phyloP scores from a whole-genome alignment of 2,797 vertebrate genomes.

The Centropyge bicolor region DNA sequence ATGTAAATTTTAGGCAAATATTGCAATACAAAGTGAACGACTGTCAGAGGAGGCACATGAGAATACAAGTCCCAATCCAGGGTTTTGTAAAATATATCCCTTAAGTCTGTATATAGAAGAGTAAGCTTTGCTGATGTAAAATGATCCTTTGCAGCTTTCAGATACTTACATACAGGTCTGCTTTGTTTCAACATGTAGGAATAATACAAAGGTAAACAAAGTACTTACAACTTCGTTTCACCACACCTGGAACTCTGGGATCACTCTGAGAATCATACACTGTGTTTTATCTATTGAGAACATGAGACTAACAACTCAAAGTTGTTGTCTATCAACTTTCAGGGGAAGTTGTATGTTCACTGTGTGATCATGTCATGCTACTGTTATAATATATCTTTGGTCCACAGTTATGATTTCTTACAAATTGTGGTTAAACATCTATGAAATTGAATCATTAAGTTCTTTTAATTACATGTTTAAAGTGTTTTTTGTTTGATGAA shows the following conservation, averaged over 20 bases:
- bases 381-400: conserved; percentile 3
- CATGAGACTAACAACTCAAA: background rate
- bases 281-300: conserved; percentile 21
- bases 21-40: conserved; percentile 81
- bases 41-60: conserved; percentile 73
- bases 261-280: conserved; percentile 3
- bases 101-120: conserved; percentile 68
- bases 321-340: conserved; percentile 10
- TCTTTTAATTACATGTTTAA: background rate
- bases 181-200: conserved; percentile 73
- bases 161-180: conserved; percentile 63
- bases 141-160: conserved; percentile 76
- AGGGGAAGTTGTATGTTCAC: conserved; percentile 1
- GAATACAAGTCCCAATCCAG: conserved; percentile 77
- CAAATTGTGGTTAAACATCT: background rate
- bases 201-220: conserved; percentile 67
- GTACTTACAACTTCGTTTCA: conserved; percentile 60
- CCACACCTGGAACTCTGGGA: conserved; percentile 26
- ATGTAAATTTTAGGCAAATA: conserved; percentile 83
- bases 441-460: background rate
- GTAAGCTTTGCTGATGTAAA: conserved; percentile 82
- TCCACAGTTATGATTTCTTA: background rate
- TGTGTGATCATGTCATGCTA: background rate
- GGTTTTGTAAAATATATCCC: conserved; percentile 81
- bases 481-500: background rate